Base-by-base conservation (phyloP, 2,113 vertebrate genomes). In the Hyperopisus bebe region DNA sequence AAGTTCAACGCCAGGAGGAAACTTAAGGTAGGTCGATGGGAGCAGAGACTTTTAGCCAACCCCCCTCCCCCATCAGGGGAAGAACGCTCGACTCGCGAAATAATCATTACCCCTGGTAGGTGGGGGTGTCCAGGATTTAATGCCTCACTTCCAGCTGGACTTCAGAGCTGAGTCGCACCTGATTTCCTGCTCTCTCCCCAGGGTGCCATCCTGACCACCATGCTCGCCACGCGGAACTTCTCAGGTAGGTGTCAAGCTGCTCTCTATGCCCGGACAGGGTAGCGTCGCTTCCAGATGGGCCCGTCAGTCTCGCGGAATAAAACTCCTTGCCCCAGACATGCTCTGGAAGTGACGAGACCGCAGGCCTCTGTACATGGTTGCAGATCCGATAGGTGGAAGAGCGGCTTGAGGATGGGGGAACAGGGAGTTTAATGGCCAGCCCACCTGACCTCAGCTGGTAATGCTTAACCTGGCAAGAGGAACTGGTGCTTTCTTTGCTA, bases 161-260 rank as follows among this genome's bases (percentile, higher is more conserved):
- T 83, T 90, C 53, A 74, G 70, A 42, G 35, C 53, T 39, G 15
- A 19, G 47, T 31, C 42, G 58, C n/a, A 88, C 58, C 3, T 70
- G 27, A 15, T 50, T 0, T 87, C 94, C 46, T 84, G 92, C 89
- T 88, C 24, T 70, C 58, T 17, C 50, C 13, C 15, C 91, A 99
- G 98, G 98, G 98, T 27, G 98, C 98, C 55, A 99, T 99, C 94
- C 94, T 99, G 94, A 99, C 98, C 44, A 99, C 98, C 1, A 99
- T 99, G 98, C 95, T 99, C 88, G 98, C 98, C 92, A 99, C 98
- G 74, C 97, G 98, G 90, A 99, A 98, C 95, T 99, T 99, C 94
- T 98, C 98, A 97, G 98, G 98, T 99, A 97, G 90, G 95, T 94
- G 82, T 74, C 50, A 84, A n/a, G n/a, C 88, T 27, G 1, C 50